Evolutionary conservation across 2,113 vertebrate species (phyloP).

Genomic region (Arizona elegans): DNA sequence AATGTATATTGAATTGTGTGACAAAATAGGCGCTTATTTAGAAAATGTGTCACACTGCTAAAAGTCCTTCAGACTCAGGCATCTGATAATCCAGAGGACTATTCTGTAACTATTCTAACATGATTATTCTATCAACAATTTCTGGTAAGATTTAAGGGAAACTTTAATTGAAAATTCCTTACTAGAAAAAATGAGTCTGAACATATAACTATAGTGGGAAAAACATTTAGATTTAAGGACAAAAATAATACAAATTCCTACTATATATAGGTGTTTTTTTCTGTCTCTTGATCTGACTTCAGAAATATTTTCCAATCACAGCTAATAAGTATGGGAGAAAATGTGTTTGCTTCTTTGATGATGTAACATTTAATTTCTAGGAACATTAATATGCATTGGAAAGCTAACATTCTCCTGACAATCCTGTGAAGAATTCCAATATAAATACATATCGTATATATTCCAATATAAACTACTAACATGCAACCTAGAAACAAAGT

Average conservation of each 20-base stretch:
- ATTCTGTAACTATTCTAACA: background rate
- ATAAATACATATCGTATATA: too few species aligned
- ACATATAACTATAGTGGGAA: background rate
- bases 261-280: background rate
- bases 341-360: background rate
- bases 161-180: constrained; percentile 25
- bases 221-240: background rate
- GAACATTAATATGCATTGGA: background rate
- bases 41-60: background rate
- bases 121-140: constrained; percentile 7
- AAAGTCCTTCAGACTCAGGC: background rate
- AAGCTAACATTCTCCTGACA: background rate
- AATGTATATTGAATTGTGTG: background rate
- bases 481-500: too few species aligned
- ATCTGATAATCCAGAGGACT: background rate
- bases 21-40: too few species aligned
- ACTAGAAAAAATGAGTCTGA: background rate
- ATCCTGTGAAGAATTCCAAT: background rate
- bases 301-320: background rate
- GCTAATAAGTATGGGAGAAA: background rate
- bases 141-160: constrained; percentile 34
- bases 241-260: background rate
- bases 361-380: background rate
- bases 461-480: background rate
- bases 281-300: background rate